A percentile compares a stretch with the other conserved stretches of the same genome.
Evolutionary conservation across 2,797 vertebrate species (phyloP).

Genomic region (Novumbra hubbsi): DNA sequence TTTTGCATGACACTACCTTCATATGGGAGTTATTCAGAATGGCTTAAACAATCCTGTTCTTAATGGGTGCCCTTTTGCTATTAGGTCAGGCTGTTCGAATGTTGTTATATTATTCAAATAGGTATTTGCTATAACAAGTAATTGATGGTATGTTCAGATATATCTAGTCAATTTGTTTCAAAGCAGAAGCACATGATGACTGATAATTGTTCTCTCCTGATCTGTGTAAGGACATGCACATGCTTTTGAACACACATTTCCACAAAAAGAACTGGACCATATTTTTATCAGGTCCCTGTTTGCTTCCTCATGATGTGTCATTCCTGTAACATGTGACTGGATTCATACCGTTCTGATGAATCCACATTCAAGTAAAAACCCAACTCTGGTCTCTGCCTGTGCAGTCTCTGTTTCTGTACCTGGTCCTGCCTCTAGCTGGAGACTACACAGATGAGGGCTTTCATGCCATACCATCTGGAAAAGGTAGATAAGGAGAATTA

Average conservation of each 20-base stretch:
- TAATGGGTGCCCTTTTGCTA: background rate
- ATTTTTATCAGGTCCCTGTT: background rate
- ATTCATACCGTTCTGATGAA: conserved; percentile 40
- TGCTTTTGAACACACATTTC: background rate
- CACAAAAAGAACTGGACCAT: background rate
- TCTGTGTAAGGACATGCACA: background rate
- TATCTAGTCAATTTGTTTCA: background rate
- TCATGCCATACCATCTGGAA: background rate
- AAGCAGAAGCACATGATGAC: background rate
- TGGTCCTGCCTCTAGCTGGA: too few species aligned
- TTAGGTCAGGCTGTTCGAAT: background rate
- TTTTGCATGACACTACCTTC: conserved; percentile 27
- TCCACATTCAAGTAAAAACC: conserved; percentile 21
- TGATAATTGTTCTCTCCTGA: background rate
- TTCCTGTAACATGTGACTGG: conserved; percentile 40
- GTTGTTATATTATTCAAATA: background rate
- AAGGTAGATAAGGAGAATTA: background rate
- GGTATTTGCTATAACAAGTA: background rate
- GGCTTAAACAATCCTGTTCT: background rate
- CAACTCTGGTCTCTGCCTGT: conserved; percentile 42
- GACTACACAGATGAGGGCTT: too few species aligned
- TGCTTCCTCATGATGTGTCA: background rate
- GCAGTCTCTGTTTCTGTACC: background rate
- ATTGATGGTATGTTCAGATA: background rate
- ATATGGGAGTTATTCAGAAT: conserved; percentile 44